Base-by-base conservation (phyloP, 2,888 invertebrate genomes). In the Caenorhabditis uteleia region DNA sequence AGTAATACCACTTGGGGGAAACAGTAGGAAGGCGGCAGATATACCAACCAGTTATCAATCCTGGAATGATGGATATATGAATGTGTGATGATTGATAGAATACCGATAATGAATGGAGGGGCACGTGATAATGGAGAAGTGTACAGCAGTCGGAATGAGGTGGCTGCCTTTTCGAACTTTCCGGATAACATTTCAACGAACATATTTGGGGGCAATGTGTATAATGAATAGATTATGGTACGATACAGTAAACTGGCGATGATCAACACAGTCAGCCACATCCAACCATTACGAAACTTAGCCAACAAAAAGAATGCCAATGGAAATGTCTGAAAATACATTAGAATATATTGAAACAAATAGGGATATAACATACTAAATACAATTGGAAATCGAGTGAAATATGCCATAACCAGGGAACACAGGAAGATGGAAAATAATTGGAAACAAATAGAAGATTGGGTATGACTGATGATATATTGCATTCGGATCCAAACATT, bases 361-460 rank as follows among this genome's bases (percentile, higher is more conserved):
- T 29, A n/a, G 14, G 36, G 34, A n/a, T 1, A n/a, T n/a, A n/a
- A n/a, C n/a, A n/a, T 14, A 75, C 70, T 51, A 77, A 31, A 39
- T 71, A 75, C 7, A 75, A 57, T 40, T 77, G 77, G 44, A 75
- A 68, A 54, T 77, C 77, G 21, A 77, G 60, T 10, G 72, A 60
- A 33, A 77, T 58, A 26, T 75, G 68, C 77, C 77, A 77, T 39
- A 77, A 62, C 77, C 77, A 77, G 6, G 77, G 77, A 39, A 77
- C 68, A 50, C 77, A 77, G 2, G 38, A 49, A 2, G 69, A 64
- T 3, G 71, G 73, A 38, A 61, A 66, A n/a, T 64, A 65, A 61
- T 77, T 77, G 47, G 60, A 57, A 38, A 70, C 31, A 39, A 77
- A 70, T 5, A 65, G 8, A 16, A 77, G 61, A 38, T 77, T 76